Evolutionary conservation across 2,888 invertebrate species (phyloP).

Genomic region (Cabera pusaria): DNA sequence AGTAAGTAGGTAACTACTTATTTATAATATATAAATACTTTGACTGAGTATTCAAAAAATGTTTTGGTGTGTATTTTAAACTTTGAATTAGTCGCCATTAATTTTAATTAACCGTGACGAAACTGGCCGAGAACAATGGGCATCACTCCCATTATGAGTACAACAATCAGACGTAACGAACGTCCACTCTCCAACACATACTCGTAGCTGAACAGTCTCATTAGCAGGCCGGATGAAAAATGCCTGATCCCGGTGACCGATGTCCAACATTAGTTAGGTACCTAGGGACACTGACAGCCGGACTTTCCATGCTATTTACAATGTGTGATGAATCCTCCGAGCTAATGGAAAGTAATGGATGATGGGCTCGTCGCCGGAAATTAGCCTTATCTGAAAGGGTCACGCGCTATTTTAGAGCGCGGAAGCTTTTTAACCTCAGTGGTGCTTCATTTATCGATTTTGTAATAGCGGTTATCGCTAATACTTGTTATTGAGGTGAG

Average conservation of each 20-base stretch:
- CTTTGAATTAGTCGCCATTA: constrained; percentile 14
- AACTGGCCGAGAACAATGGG: constrained; percentile 35
- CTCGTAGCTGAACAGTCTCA: constrained; percentile 46
- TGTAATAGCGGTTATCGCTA: constrained; percentile 12
- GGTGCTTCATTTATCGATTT: constrained; percentile 23
- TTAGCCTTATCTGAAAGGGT: constrained; percentile 44
- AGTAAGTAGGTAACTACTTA: too few relatives aligned
- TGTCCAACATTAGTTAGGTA: constrained; percentile 40
- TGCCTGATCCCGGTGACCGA: constrained; percentile 48
- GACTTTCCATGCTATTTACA: constrained; percentile 38
- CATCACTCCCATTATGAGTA: constrained; percentile 13
- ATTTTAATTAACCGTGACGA: constrained; percentile 31
- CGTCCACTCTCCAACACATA: constrained; percentile 35
- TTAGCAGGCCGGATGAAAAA: constrained; percentile 51
- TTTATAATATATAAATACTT: too few relatives aligned
- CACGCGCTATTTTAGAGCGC: constrained; percentile 39
- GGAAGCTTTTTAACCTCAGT: constrained; percentile 39
- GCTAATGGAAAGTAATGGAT: constrained; percentile 51
- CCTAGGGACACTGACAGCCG: constrained; percentile 15
- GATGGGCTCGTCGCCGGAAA: constrained; percentile 45
- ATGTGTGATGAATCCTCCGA: constrained; percentile 46
- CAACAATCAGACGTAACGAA: constrained; percentile 50
- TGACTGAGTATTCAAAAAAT: constrained; percentile 2
- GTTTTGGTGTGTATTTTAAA: constrained; percentile 9
- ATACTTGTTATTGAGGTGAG: not conserved